Percentiles rank a stretch among this genome's conserved stretches.
These are phyloP conservation scores for Podocnemis expansa DNA, from an alignment of 2,113 vertebrate genomes.

Conservation along the genomic window DNA sequence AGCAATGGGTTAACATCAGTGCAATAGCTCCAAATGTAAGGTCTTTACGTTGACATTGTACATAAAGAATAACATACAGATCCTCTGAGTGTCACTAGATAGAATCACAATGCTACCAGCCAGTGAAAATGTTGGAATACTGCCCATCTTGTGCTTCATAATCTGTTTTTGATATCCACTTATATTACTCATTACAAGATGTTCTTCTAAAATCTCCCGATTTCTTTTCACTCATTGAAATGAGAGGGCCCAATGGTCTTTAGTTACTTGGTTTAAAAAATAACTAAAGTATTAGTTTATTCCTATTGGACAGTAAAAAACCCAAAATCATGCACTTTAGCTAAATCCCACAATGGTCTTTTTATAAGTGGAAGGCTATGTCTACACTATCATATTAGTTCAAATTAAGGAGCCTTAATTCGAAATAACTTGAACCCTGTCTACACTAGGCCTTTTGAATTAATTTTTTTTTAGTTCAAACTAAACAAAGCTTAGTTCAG, in stretches of 20 bases:
- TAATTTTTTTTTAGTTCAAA: no score
- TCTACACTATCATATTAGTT: no score
- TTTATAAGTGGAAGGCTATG: not conserved
- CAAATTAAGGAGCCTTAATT: no score
- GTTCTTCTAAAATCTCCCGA: not conserved
- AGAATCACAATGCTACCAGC: not conserved
- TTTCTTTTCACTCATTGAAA: not conserved
- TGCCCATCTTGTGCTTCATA: not conserved
- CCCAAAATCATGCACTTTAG: not conserved
- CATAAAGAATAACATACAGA: not conserved
- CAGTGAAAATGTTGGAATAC: not conserved
- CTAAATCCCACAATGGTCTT: not conserved
- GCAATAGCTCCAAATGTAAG: not conserved
- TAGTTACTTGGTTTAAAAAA: not conserved
- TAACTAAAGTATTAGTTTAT: not conserved
- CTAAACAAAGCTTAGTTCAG: no score
- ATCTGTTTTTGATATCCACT: not conserved
- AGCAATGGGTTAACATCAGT: not conserved
- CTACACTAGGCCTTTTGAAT: no score
- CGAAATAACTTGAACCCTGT: no score
- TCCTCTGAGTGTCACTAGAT: not conserved
- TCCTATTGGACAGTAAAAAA: not conserved
- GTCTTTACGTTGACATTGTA: not conserved
- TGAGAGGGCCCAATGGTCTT: not conserved
- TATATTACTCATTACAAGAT: not conserved